phyloP scores from a whole-genome alignment of 1,140 invertebrate species.

The Teleogryllus occipitalis region DNA sequence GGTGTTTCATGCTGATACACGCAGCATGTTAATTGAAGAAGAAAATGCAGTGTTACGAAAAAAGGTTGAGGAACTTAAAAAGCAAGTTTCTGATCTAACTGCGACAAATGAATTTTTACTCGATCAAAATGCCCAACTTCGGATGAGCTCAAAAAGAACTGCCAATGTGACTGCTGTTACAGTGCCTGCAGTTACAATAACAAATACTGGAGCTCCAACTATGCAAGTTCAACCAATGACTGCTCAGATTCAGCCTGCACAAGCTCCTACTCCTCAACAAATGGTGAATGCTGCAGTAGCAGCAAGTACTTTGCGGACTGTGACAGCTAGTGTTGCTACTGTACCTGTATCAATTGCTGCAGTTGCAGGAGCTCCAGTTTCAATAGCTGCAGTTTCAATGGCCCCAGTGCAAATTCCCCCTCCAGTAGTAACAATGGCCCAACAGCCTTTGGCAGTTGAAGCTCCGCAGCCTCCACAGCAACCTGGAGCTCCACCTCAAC shows the following conservation, averaged over 20 bases:
- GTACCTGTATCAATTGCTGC: slow-evolving; percentile 55
- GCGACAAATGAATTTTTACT: slow-evolving; percentile 73
- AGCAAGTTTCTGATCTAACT: slow-evolving; percentile 58
- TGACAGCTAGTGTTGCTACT: slow-evolving; percentile 52
- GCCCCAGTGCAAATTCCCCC: slow-evolving; percentile 46
- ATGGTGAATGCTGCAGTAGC: slow-evolving; percentile 33
- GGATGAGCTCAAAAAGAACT: slow-evolving; percentile 52
- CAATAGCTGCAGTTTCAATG: slow-evolving; percentile 49
- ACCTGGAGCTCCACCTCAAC: slow-evolving; percentile 28
- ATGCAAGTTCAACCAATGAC: slow-evolving; percentile 27
- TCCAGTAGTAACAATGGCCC: slow-evolving; percentile 50
- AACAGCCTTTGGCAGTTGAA: slow-evolving; percentile 31
- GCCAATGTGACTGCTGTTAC: slow-evolving; percentile 42
- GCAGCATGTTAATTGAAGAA: slow-evolving; percentile 34
- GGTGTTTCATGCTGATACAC: slow-evolving; percentile 16
- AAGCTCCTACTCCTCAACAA: slow-evolving; percentile 23
- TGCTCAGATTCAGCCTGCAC: slow-evolving; percentile 23
- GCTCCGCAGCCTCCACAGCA: slow-evolving; percentile 32
- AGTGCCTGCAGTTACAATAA: slow-evolving; percentile 27
- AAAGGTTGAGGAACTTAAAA: slow-evolving; percentile 65
- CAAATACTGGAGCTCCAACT: slow-evolving; percentile 25
- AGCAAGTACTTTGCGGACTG: slow-evolving; percentile 45
- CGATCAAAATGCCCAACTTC: slow-evolving; percentile 69
- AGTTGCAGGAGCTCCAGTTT: slow-evolving; percentile 38
- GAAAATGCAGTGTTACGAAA: slow-evolving; percentile 62